Evolutionary conservation across 1,140 invertebrate genomes (phyloP), one percentile per base, ranked within the genome.

Genomic region (Scaptomyza pallida): DNA sequence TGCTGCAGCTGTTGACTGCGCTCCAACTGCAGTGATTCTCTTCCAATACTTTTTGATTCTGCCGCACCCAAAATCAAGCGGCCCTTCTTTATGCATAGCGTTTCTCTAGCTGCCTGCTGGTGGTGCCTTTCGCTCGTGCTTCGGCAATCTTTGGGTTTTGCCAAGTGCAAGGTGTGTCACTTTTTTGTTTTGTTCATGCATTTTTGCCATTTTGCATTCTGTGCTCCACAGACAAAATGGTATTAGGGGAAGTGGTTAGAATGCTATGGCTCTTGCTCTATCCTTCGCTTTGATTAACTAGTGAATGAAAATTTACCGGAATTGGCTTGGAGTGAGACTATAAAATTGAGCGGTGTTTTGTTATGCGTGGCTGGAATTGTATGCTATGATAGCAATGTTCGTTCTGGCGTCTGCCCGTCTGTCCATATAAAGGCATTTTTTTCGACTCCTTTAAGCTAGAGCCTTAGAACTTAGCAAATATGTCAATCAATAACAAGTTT

Each of bases 131-230:
- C 64, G 48, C 50, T 62, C 17, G 51, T 12, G 35, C 44, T 74
- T 35, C 15, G 12, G 37, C 8, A 48, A 37, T 33, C 56, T 62
- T 54, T n/a, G 52, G 60, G 33, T 68, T 48, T 23, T 52, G 33
- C 45, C 47, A 54, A 15, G 16, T 68, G 50, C 71, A 86, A 86
- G 81, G 81, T 86, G 81, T 86, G 81, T 86, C 81, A 86, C 81
- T 86, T 86, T 86, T 86, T 86, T 86, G 81, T 86, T 86, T 86
- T 86, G 81, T 86, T 86, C 82, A 64, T 78, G 71, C 73, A 43
- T 45, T 86, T 85, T 80, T 52, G 50, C 56, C 50, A 51, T 44
- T 51, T 85, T 59, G 33, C 54, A 45, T 70, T 54, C 33, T 33
- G 12, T 44, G 23, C n/a, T 26, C 12, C 17, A 6, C 19, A 37